These are phyloP conservation scores for Ornithorhynchus anatinus DNA, from an alignment of 2,113 vertebrate genomes.

Conservation along the genomic window DNA sequence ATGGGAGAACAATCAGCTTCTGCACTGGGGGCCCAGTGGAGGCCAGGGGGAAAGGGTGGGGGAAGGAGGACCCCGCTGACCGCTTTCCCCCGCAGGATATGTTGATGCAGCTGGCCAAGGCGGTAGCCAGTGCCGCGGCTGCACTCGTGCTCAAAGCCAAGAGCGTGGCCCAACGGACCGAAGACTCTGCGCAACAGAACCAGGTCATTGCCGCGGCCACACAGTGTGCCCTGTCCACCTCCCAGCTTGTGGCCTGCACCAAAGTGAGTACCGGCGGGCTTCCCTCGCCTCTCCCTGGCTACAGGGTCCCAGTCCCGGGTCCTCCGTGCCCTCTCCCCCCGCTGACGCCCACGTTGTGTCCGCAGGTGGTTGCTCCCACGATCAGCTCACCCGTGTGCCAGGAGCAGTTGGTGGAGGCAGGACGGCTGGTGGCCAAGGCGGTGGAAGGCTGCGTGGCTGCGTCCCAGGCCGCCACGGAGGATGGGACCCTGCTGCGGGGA, in stretches of 20 bases:
- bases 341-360: not conserved
- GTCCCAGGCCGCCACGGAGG: constrained; percentile 86
- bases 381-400: constrained; percentile 96
- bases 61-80: not conserved
- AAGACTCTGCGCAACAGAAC: constrained; percentile 87
- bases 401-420: constrained; percentile 93
- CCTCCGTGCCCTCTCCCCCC: not conserved
- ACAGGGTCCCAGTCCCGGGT: rapidly evolving
- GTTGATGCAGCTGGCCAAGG: constrained; percentile 95
- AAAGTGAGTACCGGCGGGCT: constrained; percentile 79
- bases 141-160: constrained; percentile 94
- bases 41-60: not conserved
- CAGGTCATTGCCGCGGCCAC: constrained; percentile 94
- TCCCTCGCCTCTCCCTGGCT: not conserved
- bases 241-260: constrained; percentile 96
- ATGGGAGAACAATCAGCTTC: constrained; percentile 50
- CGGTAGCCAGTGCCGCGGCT: constrained; percentile 89
- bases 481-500: constrained; percentile 91
- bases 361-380: constrained; percentile 93
- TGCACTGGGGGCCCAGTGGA: constrained; percentile 12
- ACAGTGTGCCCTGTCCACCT: constrained; percentile 94
- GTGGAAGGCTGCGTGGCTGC: constrained; percentile 94
- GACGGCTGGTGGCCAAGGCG: constrained; percentile 93
- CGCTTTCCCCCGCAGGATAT: constrained; percentile 77
- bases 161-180: constrained; percentile 93